Evolutionary conservation across 2,797 vertebrate species (phyloP), one percentile per base, ranked within the genome.

Genomic region (Sebastes minor): DNA sequence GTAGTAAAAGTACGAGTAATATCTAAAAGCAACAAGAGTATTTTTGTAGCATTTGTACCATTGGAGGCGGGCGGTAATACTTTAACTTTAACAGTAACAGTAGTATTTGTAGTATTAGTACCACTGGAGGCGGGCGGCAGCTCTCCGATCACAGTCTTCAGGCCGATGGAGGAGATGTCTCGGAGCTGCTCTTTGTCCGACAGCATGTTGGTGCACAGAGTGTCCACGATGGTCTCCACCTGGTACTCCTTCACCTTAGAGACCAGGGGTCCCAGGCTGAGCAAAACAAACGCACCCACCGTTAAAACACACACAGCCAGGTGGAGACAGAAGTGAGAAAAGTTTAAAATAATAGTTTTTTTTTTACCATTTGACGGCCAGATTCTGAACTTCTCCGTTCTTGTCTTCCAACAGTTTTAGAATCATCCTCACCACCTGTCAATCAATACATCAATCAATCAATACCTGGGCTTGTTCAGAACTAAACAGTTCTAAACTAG

Each of bases 181-280:
- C 99, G 93, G 61, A 99, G 96, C 78, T 99, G 99, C 49, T 99
- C 99, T 92, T 99, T 99, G 94, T 99, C 99, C 20, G 99, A 99
- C 92, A 99, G 96, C 99, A 99, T 99, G 94, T 99, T 99, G 89
- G 98, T 99, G 94, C 99, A 99, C 82, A 99, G 96, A 1, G 99
- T 99, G 94, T 99, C 99, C 86, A 99, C 99, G 90, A 99, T 99
- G 4, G 99, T 99, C 92, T 99, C 99, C 83, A 99, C 99, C 95
- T 99, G 99, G 93, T 99, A 99, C 94, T 99, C 98, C 94, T 99
- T 99, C 90, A 99, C 99, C 94, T 99, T 99, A 91, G 98, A 99
- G 89, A 99, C 99, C 93, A 99, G 96, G 10, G 98, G 99, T 2
- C 99, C 99, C 86, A 99, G 96, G 90, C 99, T 99, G 94, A 55